Evolutionary conservation across 2,113 vertebrate genomes (phyloP), one percentile per base, ranked within the genome.

Genomic region (Okapia johnstoni): DNA sequence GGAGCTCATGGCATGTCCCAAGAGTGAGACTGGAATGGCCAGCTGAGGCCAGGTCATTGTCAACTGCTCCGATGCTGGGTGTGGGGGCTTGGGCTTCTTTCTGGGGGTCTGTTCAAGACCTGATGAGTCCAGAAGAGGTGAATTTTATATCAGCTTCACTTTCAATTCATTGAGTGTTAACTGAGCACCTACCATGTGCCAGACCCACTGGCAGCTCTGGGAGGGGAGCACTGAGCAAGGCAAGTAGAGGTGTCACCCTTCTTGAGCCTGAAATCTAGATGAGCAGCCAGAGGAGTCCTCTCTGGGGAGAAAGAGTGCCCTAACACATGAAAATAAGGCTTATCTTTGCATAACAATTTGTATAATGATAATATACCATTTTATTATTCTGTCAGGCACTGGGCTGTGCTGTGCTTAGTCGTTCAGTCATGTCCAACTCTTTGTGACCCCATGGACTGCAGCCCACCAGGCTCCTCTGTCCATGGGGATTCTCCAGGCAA

Each of bases 1-100:
- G 4, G 54, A 54, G 5, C 9, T 7, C 5, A 1, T 5, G 15
- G 10, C 0, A 4, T 0, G 4, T 66, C 81, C 30, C 70, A 30
- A 50, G 26, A 52, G 16, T 6, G 17, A 55, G 28, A 25, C 36
- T 25, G 6, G 23, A 52, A 63, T 36, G 55, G 36, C 40, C 25
- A 10, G 81, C 17, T 19, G 70, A 6, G 9, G 50, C 70, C 11
- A 76, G 12, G 57, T 28, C 57, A 58, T 30, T 2, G 25, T n/a
- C 36, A 26, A 7, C 40, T 36, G 50, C 58, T 21, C 11, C 0
- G 1, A 48, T 10, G 33, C 28, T 25, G 10, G 40, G 81, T 12
- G 0, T 23, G 55, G 81, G 36, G 55, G 30, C 30, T 28, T 23
- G 36, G 57, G 8, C 43, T 57, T 79, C 55, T 46, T 21, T 54